Percentiles rank a stretch among this genome's conserved stretches.
Conservation (phyloP, 1,140 invertebrate genomes). For the Rhopalosiphum maidis region DNA sequence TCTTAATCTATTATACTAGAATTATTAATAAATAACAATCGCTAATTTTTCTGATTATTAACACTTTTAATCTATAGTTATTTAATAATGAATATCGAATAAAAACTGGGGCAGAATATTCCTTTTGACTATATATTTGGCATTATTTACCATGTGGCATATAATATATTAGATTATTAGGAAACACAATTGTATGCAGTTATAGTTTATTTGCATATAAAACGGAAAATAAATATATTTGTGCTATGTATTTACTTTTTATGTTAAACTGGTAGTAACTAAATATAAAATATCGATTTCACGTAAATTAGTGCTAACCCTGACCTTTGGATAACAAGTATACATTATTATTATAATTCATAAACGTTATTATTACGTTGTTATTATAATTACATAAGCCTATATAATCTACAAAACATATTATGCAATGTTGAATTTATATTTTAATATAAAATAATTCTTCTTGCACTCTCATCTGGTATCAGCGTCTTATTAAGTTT, state of each 20-base stretch:
- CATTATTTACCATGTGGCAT: neutral
- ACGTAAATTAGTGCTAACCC: neutral
- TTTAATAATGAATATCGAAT: neutral
- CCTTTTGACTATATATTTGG: neutral
- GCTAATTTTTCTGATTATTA: neutral
- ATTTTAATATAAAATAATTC: neutral
- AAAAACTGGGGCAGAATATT: neutral
- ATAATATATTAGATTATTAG: neutral
- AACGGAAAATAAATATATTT: neutral
- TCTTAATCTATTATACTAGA: no score
- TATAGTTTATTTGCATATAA: neutral
- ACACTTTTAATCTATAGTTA: neutral
- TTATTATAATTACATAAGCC: slow-evolving; percentile 8
- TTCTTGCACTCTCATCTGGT: neutral
- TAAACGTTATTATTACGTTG: neutral
- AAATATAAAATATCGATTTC: neutral
- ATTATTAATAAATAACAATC: no score
- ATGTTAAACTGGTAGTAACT: neutral
- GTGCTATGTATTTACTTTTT: neutral
- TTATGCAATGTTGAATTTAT: neutral
- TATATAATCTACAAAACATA: neutral
- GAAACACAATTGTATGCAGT: neutral
- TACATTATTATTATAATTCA: neutral
- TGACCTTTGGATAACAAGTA: neutral
- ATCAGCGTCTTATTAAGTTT: neutral